Evolutionary conservation across 2,888 invertebrate species (phyloP).

Genomic region (Crepidodera aurea): DNA sequence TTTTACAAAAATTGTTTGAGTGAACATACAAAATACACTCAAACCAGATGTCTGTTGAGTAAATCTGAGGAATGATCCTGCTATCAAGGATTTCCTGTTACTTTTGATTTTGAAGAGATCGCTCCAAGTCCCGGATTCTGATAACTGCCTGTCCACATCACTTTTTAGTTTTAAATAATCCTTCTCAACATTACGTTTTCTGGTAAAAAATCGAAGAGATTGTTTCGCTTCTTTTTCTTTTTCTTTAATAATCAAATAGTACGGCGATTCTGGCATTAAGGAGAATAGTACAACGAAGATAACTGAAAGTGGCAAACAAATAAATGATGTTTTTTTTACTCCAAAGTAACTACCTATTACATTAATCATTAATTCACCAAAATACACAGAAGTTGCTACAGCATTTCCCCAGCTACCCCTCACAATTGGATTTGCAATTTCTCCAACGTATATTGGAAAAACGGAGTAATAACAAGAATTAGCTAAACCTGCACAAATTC

Average conservation of each 20-base stretch:
- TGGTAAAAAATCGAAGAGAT: slow-evolving; percentile 44
- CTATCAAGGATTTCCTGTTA: slow-evolving; percentile 49
- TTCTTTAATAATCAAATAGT: slow-evolving; percentile 48
- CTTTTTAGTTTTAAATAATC: slow-evolving; percentile 45
- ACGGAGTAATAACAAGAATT: slow-evolving; percentile 44
- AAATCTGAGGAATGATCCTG: slow-evolving; percentile 49
- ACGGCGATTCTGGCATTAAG: slow-evolving; percentile 68
- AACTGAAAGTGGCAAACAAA: slow-evolving; percentile 67
- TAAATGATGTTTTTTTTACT: slow-evolving; percentile 64
- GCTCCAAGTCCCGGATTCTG: slow-evolving; percentile 51
- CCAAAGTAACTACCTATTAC: slow-evolving; percentile 49
- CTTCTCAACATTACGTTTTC: slow-evolving; percentile 44
- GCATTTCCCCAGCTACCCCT: slow-evolving; percentile 29
- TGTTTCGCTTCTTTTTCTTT: slow-evolving; percentile 43
- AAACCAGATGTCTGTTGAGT: slow-evolving; percentile 52
- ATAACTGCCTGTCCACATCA: slow-evolving; percentile 51
- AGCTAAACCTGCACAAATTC: slow-evolving; percentile 46
- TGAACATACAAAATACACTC: slow-evolving; percentile 47
- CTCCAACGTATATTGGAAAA: slow-evolving; percentile 28
- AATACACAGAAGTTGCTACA: slow-evolving; percentile 1
- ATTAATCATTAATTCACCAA: slow-evolving; percentile 18
- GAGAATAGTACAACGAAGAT: slow-evolving; percentile 65
- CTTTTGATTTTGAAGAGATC: slow-evolving; percentile 49
- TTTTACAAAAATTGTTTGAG: slow-evolving; percentile 53
- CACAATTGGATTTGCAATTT: slow-evolving; percentile 26